These are phyloP conservation scores for Spheniscus mendiculus DNA, from an alignment of 2,113 vertebrate species.

Conservation along the genomic window DNA sequence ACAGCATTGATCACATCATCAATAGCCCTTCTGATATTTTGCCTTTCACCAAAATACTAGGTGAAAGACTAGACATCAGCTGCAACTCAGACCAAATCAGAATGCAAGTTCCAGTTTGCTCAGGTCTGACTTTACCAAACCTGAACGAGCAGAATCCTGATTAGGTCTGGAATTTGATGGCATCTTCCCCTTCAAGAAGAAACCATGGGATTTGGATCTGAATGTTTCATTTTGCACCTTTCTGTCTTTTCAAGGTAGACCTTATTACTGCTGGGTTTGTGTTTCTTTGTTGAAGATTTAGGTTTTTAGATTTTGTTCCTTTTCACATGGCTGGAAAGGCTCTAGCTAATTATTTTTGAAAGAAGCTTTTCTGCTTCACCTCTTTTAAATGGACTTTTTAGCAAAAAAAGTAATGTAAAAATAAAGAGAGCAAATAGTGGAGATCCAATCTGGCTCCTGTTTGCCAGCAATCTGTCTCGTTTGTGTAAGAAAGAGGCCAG, in stretches of 20 bases:
- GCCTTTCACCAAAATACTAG: not conserved
- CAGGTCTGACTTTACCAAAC: not conserved
- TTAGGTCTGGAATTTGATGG: not conserved
- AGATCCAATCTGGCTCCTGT: not conserved
- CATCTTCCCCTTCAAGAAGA: not conserved
- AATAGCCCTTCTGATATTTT: not conserved
- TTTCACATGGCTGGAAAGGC: not conserved
- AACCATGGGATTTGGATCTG: not conserved
- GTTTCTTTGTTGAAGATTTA: not conserved
- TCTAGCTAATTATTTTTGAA: slow-evolving; percentile 22
- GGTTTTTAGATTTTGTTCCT: not conserved
- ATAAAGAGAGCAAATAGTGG: not conserved
- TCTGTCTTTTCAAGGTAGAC: not conserved
- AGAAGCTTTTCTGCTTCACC: slow-evolving; percentile 31
- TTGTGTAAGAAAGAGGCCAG: not conserved
- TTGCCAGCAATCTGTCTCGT: not conserved
- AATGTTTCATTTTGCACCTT: not conserved
- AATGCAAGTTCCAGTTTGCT: not conserved
- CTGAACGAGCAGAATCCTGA: not conserved
- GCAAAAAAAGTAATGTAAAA: not conserved
- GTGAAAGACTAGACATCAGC: not conserved
- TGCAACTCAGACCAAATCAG: not conserved
- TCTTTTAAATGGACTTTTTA: not conserved
- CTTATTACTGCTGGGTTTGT: not conserved
- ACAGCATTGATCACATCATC: not conserved